A percentile compares a stretch with the other conserved stretches of the same genome.
Conservation (phyloP, 2,113 vertebrate species). For the Puffinus mauretanicus region DNA sequence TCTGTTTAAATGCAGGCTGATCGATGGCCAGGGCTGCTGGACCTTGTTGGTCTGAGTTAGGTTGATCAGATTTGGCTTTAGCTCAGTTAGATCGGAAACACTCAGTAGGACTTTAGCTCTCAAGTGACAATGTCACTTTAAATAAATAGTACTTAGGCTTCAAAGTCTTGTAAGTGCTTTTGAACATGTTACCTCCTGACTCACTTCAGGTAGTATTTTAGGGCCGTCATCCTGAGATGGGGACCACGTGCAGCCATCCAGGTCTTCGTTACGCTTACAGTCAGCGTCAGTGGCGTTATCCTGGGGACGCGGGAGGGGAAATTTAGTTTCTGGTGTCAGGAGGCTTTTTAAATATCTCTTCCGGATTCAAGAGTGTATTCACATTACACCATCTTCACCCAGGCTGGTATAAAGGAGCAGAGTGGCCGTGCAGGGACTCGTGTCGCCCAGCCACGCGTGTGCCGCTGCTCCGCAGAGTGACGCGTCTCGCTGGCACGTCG, state of each 20-base stretch:
- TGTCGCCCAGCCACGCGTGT: background rate
- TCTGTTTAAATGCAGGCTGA: background rate
- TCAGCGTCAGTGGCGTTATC: rapidly evolving
- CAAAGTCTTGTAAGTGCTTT: background rate
- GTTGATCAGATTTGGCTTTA: background rate
- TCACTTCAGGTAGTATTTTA: background rate
- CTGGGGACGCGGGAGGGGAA: background rate
- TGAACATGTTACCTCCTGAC: background rate
- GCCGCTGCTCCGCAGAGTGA: background rate
- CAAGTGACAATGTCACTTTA: background rate
- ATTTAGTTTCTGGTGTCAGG: background rate
- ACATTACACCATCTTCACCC: background rate
- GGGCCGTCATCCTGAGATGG: background rate
- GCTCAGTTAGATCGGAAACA: background rate
- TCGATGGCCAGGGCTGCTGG: background rate
- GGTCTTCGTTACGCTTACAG: background rate
- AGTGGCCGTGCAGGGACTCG: background rate
- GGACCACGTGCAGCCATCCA: background rate
- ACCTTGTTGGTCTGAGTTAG: background rate
- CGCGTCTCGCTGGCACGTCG: rapidly evolving
- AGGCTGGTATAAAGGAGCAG: background rate
- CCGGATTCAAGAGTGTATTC: background rate
- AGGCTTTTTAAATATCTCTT: background rate
- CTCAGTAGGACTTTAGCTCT: background rate
- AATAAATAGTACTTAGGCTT: background rate